Evolutionary conservation across 1,140 invertebrate genomes (phyloP), one percentile per base, ranked within the genome.

Genomic region (Vanessa atalanta): DNA sequence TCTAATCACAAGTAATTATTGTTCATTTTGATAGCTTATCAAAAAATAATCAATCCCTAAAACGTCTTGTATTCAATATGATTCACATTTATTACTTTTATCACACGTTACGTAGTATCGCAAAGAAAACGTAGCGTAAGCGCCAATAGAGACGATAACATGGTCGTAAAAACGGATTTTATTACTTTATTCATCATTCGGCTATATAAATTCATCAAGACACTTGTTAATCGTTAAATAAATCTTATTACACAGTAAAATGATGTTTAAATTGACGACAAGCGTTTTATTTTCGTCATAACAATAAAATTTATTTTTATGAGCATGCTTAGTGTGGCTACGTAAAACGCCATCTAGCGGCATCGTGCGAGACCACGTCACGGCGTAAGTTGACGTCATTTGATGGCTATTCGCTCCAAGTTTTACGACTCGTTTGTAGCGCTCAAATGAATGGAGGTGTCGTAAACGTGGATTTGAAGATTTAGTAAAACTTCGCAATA

Each of bases 281-380:
- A 90, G 88, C 89, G 88, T 93, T 92, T 93, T 93, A 93, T 93
- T 92, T 91, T 93, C 89, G 87, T 88, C 90, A 93, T 93, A 93
- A 93, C 89, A 91, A 93, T 93, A 93, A 93, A 92, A 92, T 93
- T 93, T 90, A 91, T 91, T 93, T 93, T 93, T 93, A 93, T 83
- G 89, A 91, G 84, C 81, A 61, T 72, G 61, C 61, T 76, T 80
- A 80, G 73, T 79, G 77, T 55, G 77, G 81, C 76, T 78, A 26
- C 64, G 76, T 77, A 79, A 70, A 87, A 79, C 82, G 89, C 85
- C 89, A 93, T 85, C 90, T 93, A 79, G 78, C 66, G 76, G 83
- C 23, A 26, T 31, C 4, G 15, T 26, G 31, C 12, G 68, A 83
- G 74, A 88, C 83, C 80, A 70, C 65, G 81, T 79, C 73, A 68